phyloP scores from a whole-genome alignment of 2,797 vertebrate species.

The Hafferia zeledoni region DNA sequence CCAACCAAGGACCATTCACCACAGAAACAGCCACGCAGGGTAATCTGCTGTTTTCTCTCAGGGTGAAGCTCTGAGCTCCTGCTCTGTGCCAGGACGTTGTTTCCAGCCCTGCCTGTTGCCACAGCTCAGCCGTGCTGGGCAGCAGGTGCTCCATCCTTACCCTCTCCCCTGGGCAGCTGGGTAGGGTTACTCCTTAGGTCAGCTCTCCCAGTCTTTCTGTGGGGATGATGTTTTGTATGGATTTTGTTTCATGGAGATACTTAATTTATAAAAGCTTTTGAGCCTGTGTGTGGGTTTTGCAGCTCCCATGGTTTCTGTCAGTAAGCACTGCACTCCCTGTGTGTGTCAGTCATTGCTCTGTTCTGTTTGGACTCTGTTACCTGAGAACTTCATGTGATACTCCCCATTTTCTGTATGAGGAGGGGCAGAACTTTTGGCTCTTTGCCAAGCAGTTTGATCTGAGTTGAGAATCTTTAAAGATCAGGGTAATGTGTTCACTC shows the following conservation, averaged over 20 bases:
- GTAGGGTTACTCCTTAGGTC: not conserved
- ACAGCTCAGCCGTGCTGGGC: not conserved
- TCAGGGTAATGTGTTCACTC: not conserved
- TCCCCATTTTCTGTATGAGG: not conserved
- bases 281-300: rapidly evolving
- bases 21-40: not conserved
- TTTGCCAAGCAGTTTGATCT: not conserved
- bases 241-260: not conserved
- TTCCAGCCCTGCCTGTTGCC: not conserved
- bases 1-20: not conserved
- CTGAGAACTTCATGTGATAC: not conserved
- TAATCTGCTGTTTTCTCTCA: not conserved
- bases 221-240: not conserved
- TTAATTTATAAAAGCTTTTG: not conserved
- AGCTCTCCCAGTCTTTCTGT: not conserved
- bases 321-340: not conserved
- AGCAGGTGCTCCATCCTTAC: not conserved
- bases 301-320: not conserved
- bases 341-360: not conserved
- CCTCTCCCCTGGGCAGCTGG: not conserved
- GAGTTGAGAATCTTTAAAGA: not conserved
- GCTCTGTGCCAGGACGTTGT: not conserved
- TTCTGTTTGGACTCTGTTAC: not conserved
- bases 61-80: not conserved
- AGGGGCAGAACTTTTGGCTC: not conserved